A percentile compares a stretch with the other conserved stretches of the same genome.
phyloP scores from a whole-genome alignment of 2,113 vertebrate species.

The Gasterosteus aculeatus region DNA sequence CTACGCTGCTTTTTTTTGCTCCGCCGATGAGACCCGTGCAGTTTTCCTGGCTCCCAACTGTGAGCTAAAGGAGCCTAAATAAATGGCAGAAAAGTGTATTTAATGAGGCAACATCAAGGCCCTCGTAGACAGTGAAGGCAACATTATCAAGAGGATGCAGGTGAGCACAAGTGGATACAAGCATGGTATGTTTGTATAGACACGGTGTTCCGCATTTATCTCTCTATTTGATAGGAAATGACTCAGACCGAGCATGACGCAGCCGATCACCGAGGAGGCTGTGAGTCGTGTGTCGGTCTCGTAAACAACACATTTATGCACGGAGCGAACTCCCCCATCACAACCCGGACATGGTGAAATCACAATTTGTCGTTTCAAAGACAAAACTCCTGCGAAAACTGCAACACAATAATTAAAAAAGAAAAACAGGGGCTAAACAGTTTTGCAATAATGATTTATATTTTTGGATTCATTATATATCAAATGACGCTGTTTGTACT shows the following conservation, averaged over 20 bases:
- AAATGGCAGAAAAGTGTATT: constrained; percentile 51
- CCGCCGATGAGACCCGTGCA: too few relatives aligned
- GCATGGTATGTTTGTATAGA: constrained; percentile 42
- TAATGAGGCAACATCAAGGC: constrained; percentile 59
- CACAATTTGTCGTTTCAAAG: not conserved
- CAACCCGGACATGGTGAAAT: constrained; percentile 7
- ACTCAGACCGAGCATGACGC: constrained; percentile 56
- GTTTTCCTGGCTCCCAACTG: constrained; percentile 39
- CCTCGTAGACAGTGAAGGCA: constrained; percentile 51
- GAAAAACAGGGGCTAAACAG: not conserved
- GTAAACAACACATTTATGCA: constrained; percentile 21
- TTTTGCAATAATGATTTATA: not conserved
- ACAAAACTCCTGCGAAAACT: not conserved
- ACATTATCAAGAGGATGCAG: constrained; percentile 66
- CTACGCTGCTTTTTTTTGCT: too few relatives aligned
- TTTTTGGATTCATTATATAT: not conserved
- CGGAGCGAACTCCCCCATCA: constrained; percentile 19
- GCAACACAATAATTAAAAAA: not conserved
- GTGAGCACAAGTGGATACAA: constrained; percentile 64
- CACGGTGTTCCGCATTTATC: constrained; percentile 43
- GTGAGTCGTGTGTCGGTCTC: constrained; percentile 7
- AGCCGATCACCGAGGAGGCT: constrained; percentile 36
- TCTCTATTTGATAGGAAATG: constrained; percentile 46
- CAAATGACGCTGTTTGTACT: not conserved
- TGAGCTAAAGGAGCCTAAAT: constrained; percentile 56